A percentile compares a stretch with the other conserved stretches of the same genome.
Evolutionary conservation across 2,888 invertebrate species (phyloP).

Genomic region (Apamea crenata): DNA sequence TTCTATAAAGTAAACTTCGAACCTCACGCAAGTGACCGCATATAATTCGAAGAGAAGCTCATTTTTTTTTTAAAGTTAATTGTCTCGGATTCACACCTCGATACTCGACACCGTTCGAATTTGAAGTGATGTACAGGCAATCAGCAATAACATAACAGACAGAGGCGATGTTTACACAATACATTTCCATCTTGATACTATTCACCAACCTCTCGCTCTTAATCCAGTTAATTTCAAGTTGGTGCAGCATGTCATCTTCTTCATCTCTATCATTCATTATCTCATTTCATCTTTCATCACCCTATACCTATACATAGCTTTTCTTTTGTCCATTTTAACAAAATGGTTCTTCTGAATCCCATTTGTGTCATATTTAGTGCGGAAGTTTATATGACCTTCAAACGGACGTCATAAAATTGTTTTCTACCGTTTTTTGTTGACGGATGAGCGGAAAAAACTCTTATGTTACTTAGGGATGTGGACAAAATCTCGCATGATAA

Average conservation of each 20-base stretch:
- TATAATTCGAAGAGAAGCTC: not conserved
- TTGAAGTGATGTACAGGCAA: not conserved
- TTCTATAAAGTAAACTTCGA: not conserved
- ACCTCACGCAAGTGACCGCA: too few species aligned
- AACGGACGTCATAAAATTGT: slow-evolving; percentile 57
- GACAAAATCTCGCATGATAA: not conserved
- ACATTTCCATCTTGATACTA: not conserved
- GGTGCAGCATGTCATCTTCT: not conserved
- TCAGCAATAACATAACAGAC: not conserved
- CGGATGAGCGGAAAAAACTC: slow-evolving; percentile 29
- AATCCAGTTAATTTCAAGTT: not conserved
- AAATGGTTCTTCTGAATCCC: slow-evolving; percentile 13
- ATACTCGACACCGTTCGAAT: not conserved
- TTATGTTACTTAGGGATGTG: not conserved
- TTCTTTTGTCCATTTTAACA: not conserved
- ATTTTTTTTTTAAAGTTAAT: not conserved
- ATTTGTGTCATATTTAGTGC: slow-evolving; percentile 6
- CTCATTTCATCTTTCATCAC: not conserved
- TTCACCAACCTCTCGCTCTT: not conserved
- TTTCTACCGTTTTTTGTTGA: slow-evolving; percentile 53
- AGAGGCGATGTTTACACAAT: not conserved
- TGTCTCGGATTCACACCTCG: not conserved
- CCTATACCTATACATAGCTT: not conserved
- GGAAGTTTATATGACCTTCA: slow-evolving; percentile 43
- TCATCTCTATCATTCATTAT: not conserved